These are phyloP conservation scores for Pelagia noctiluca DNA, from an alignment of 30 jellyfish, hydroid and myxozoan genomes.

Conservation along the genomic window DNA sequence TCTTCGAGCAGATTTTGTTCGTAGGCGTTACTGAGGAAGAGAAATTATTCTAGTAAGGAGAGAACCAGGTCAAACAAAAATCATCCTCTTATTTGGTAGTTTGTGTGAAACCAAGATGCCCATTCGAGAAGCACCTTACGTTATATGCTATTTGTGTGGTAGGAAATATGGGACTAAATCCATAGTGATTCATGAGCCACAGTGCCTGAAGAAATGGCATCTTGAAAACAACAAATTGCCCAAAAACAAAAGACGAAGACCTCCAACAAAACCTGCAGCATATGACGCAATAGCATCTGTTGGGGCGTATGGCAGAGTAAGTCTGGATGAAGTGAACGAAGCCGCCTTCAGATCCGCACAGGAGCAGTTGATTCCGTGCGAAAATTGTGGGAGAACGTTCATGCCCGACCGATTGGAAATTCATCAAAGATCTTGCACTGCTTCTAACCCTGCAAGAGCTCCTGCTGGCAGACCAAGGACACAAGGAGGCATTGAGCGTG, in stretches of 20 bases:
- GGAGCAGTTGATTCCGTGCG: slow-evolving; percentile 91
- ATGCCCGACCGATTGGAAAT: slow-evolving; percentile 87
- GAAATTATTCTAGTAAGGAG: no score
- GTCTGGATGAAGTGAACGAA: slow-evolving; percentile 80
- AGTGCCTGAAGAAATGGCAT: slow-evolving; percentile 90
- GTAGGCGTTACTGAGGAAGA: no score
- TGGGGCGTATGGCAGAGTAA: slow-evolving; percentile 61
- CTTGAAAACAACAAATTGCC: slow-evolving; percentile 85
- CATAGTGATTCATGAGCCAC: slow-evolving; percentile 87
- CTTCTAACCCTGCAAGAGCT: slow-evolving; percentile 80
- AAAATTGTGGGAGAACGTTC: slow-evolving; percentile 87
- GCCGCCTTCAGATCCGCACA: slow-evolving; percentile 82
- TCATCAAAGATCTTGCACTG: slow-evolving; percentile 95
- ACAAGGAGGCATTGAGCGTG: slow-evolving; percentile 12
- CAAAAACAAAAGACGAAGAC: slow-evolving; percentile 72
- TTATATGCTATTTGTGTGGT: slow-evolving; percentile 92
- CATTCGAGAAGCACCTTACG: slow-evolving; percentile 81
- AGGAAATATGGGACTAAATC: slow-evolving; percentile 95
- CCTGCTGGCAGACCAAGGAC: slow-evolving; percentile 44
- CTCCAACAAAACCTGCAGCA: slow-evolving; percentile 84
- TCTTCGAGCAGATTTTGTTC: no score
- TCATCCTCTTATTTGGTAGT: no score
- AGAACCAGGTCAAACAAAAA: no score
- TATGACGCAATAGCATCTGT: slow-evolving; percentile 65
- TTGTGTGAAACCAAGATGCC: no score